phyloP scores from a whole-genome alignment of 1,140 invertebrate genomes.

The Zaprionus kolodkinae region DNA sequence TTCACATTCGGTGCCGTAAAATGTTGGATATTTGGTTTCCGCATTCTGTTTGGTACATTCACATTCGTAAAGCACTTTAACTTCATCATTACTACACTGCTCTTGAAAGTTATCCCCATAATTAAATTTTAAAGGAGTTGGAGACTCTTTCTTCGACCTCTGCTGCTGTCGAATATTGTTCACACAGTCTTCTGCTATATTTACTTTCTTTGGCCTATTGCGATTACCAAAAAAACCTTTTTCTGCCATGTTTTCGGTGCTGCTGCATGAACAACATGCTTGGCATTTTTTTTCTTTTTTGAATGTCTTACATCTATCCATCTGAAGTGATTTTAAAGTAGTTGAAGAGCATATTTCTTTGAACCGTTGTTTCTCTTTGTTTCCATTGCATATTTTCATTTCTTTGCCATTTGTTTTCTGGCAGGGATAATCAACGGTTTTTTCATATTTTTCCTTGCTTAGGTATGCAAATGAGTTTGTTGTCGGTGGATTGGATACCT shows the following conservation, averaged over 20 bases:
- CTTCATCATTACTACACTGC: conserved; percentile 9
- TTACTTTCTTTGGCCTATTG: not conserved
- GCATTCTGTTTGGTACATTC: conserved; percentile 15
- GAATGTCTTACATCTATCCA: not conserved
- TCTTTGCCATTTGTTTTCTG: not conserved
- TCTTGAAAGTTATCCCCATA: not conserved
- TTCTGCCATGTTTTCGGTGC: too few species aligned
- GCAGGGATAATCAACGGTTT: not conserved
- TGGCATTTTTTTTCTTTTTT: too few species aligned
- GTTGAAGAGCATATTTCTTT: not conserved
- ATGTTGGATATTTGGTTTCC: not conserved
- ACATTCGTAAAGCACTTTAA: conserved; percentile 38
- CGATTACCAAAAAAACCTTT: too few species aligned
- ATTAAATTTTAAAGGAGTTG: not conserved
- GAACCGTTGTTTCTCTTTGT: not conserved
- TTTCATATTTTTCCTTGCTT: too few species aligned
- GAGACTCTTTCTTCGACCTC: not conserved
- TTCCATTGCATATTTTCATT: not conserved
- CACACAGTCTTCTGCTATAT: not conserved
- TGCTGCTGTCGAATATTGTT: not conserved
- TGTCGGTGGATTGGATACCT: not conserved
- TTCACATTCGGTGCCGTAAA: not conserved
- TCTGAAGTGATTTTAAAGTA: too few species aligned
- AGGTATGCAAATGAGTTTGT: too few species aligned
- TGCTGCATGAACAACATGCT: too few species aligned